phyloP scores from a whole-genome alignment of 2,797 vertebrate species.

The Sciurus carolinensis region DNA sequence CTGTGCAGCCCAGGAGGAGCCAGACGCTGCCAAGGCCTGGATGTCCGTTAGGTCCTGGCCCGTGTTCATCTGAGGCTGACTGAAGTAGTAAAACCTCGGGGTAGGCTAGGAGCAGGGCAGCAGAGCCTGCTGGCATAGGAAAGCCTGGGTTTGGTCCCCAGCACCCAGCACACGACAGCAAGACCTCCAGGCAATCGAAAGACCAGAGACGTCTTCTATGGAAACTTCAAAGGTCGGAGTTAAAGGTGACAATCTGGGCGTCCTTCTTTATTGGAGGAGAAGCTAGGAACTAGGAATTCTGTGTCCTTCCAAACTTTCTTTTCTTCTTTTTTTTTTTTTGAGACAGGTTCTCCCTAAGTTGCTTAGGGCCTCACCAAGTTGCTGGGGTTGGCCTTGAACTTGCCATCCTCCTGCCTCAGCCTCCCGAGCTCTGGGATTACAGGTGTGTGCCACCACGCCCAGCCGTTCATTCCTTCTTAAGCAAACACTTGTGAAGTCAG shows the following conservation, averaged over 20 bases:
- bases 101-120: background rate
- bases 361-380: too few species aligned
- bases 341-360: too few species aligned
- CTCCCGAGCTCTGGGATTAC: too few species aligned
- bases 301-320: background rate
- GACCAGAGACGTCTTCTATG: background rate
- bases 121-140: background rate
- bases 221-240: conserved; percentile 11
- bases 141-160: too few species aligned
- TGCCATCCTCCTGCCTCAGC: too few species aligned
- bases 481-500: background rate
- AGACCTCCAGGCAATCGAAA: background rate
- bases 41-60: background rate
- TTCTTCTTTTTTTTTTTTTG: too few species aligned
- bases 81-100: background rate
- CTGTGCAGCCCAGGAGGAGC: background rate
- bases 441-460: too few species aligned
- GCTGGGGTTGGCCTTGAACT: too few species aligned
- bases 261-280: background rate
- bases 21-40: background rate
- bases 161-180: too few species aligned
- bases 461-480: background rate
- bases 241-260: conserved; percentile 38
- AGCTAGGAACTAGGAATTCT: background rate
- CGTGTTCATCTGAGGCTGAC: background rate